phyloP scores from a whole-genome alignment of 2,888 invertebrate genomes.

The Crematogaster levior region DNA sequence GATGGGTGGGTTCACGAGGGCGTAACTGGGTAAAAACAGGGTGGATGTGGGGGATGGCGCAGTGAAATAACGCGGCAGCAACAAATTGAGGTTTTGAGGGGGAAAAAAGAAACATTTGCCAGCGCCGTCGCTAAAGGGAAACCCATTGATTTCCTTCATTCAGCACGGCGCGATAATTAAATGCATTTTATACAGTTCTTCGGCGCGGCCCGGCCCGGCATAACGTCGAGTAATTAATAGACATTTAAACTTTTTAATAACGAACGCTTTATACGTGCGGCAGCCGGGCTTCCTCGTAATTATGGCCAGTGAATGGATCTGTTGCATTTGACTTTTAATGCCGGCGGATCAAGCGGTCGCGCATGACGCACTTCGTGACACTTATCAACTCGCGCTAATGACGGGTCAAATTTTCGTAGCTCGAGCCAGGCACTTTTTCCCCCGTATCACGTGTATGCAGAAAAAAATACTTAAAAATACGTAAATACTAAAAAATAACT shows the following conservation, averaged over 20 bases:
- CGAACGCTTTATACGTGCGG: constrained; percentile 80
- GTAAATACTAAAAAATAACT: constrained; percentile 2
- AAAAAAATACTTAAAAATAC: too few relatives aligned
- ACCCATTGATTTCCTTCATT: constrained; percentile 83
- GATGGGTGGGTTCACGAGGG: constrained; percentile 65
- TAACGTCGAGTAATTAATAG: constrained; percentile 82
- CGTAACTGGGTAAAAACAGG: constrained; percentile 65
- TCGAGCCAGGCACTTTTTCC: constrained; percentile 44
- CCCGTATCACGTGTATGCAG: not conserved
- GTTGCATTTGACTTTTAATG: constrained; percentile 82
- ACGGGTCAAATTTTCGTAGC: constrained; percentile 73
- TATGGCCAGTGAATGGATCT: constrained; percentile 82
- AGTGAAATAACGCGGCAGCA: constrained; percentile 68
- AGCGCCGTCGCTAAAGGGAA: constrained; percentile 75
- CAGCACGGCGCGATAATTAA: constrained; percentile 81
- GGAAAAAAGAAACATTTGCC: constrained; percentile 60
- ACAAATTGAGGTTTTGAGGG: constrained; percentile 80
- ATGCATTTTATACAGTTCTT: constrained; percentile 81
- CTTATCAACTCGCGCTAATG: constrained; percentile 76
- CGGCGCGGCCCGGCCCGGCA: constrained; percentile 70
- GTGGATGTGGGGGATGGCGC: constrained; percentile 47
- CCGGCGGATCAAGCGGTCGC: constrained; percentile 77
- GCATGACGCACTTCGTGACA: constrained; percentile 69
- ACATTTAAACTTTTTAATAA: constrained; percentile 84
- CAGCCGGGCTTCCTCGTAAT: constrained; percentile 77